These are phyloP conservation scores for Raillietiella orientalis DNA, from an alignment of 2,888 invertebrate species.

Conservation along the genomic window DNA sequence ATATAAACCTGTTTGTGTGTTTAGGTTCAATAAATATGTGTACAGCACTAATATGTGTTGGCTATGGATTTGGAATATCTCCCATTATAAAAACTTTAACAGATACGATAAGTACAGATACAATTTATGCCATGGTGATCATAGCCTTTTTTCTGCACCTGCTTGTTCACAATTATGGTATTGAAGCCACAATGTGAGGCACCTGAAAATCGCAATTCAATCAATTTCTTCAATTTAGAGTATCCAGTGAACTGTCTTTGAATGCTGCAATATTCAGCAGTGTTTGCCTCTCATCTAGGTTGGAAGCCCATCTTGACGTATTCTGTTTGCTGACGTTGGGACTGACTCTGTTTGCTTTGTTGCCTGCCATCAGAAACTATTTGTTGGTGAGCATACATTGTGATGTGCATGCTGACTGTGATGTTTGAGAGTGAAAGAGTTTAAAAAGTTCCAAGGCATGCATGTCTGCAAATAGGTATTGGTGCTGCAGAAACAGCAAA, in stretches of 20 bases:
- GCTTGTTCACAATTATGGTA: conserved; percentile 70
- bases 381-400: conserved; percentile 17
- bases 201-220: too few relatives aligned
- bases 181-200: conserved; percentile 29
- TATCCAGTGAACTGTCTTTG: conserved; percentile 63
- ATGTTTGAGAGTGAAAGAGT: too few relatives aligned
- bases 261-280: conserved; percentile 86
- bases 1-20: too few relatives aligned
- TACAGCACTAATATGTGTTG: too few relatives aligned
- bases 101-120: conserved; percentile 85
- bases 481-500: too few relatives aligned
- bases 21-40: too few relatives aligned
- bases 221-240: conserved; percentile 19
- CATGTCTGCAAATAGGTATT: too few relatives aligned
- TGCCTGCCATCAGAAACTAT: conserved; percentile 37
- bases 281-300: conserved; percentile 67
- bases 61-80: conserved; percentile 59
- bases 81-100: conserved; percentile 79
- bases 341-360: conserved; percentile 55
- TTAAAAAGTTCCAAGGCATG: too few relatives aligned
- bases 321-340: conserved; percentile 66
- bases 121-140: conserved; percentile 72
- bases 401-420: too few relatives aligned
- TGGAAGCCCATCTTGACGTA: conserved; percentile 53
- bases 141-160: conserved; percentile 60